Evolutionary conservation across 2,797 vertebrate genomes (phyloP).

Genomic region (Dryobates pubescens): DNA sequence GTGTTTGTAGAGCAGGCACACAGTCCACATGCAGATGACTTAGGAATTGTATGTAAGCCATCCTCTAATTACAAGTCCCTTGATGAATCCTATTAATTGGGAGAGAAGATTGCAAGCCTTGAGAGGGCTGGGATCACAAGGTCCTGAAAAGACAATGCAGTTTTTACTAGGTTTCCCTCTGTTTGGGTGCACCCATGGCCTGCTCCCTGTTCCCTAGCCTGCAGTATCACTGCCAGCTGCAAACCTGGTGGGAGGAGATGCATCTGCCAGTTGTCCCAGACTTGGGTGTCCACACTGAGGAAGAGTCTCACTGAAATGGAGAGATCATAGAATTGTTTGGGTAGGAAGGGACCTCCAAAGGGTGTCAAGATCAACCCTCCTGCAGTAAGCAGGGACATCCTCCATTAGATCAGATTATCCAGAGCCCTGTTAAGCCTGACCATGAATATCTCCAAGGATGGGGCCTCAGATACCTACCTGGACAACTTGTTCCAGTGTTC

Average conservation of each 20-base stretch:
- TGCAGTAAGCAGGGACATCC: too few relatives aligned
- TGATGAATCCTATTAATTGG: background rate
- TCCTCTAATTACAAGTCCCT: background rate
- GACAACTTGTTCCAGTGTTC: too few relatives aligned
- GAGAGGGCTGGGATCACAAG: background rate
- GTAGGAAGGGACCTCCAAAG: too few relatives aligned
- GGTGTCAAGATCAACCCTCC: too few relatives aligned
- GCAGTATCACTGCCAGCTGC: background rate
- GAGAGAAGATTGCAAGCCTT: background rate
- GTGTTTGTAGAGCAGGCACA: background rate
- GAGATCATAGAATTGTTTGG: too few relatives aligned
- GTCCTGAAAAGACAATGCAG: background rate
- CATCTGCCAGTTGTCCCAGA: rapidly evolving
- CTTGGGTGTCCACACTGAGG: rapidly evolving
- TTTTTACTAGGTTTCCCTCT: background rate
- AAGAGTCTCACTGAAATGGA: background rate
- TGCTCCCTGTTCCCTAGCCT: background rate
- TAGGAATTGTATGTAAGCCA: background rate
- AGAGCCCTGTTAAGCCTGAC: too few relatives aligned
- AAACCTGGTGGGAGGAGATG: too few relatives aligned
- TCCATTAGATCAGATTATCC: too few relatives aligned
- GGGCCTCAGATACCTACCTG: too few relatives aligned
- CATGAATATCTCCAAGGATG: too few relatives aligned
- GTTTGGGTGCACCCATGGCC: too few relatives aligned
- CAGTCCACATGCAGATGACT: background rate